A percentile compares a stretch with the other conserved stretches of the same genome.
These are phyloP conservation scores for Channallabes apus DNA, from an alignment of 2,797 vertebrate genomes.

Conservation along the genomic window DNA sequence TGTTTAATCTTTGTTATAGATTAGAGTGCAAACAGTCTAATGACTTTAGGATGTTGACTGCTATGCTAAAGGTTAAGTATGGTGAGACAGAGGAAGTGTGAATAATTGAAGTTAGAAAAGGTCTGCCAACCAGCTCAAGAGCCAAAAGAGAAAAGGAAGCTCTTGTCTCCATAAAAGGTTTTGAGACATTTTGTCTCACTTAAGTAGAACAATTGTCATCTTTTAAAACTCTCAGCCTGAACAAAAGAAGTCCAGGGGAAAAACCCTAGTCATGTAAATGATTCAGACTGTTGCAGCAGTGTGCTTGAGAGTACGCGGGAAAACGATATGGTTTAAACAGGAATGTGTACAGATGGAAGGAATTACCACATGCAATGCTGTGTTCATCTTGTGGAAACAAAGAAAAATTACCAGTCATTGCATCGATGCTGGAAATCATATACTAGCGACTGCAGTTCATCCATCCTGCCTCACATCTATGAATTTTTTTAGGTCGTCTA, in stretches of 20 bases:
- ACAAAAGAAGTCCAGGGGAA: neutral
- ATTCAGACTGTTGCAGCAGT: neutral
- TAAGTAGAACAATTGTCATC: conserved; percentile 7
- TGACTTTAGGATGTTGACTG: conserved; percentile 42
- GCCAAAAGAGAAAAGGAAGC: conserved; percentile 11
- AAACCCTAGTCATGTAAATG: conserved; percentile 1
- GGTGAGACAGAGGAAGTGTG: conserved; percentile 44
- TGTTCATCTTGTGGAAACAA: conserved; percentile 19
- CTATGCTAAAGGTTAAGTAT: conserved; percentile 48
- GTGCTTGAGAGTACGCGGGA: neutral
- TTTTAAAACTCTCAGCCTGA: neutral
- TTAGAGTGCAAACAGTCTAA: conserved; percentile 32
- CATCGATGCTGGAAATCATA: neutral
- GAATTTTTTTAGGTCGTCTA: conserved; percentile 5
- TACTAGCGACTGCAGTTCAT: neutral
- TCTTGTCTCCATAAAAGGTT: conserved; percentile 4
- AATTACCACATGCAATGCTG: conserved; percentile 3
- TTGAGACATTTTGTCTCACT: neutral
- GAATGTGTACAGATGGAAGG: conserved; percentile 22
- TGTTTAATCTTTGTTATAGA: conserved; percentile 15
- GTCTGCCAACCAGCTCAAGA: conserved; percentile 41
- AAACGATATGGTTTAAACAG: neutral
- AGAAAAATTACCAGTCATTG: conserved; percentile 23
- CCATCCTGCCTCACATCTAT: neutral
- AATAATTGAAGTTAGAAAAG: conserved; percentile 49